Evolutionary conservation across 2,113 vertebrate species (phyloP), one percentile per base, ranked within the genome.

Genomic region (Macrotus californicus): DNA sequence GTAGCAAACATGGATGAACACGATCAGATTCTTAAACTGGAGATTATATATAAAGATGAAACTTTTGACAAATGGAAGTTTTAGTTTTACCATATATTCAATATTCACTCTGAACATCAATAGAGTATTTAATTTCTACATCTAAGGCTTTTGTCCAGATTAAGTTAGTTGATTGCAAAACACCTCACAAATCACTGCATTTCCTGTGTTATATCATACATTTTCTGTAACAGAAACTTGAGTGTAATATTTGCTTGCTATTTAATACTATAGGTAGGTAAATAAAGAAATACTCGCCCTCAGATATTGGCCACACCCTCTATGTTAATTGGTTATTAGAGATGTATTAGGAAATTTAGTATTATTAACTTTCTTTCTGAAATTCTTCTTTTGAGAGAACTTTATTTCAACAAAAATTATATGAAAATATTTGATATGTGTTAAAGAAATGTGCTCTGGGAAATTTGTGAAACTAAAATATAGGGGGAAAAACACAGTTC

Each of bases 401-500:
- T 79, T 80, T 48, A 54, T 70, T 69, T 88, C 21, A 91, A 43
- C 4, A 52, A 75, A 86, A 66, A 66, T 43, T 31, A 4, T 36
- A 21, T 1, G 7, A 73, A 34, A 41, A 21, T 54, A 5, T 59
- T 75, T 41, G 22, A 70, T 79, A 2, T 13, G 0, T 10, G 56
- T 89, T 70, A 54, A 54, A 29, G 16, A 50, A 72, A 41, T 36
- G 0, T 21, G 24, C 7, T 70, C 16, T 7, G 52, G 22, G 2
- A 1, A 75, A 84, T 36, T 36, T 75, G 2, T 59, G 29, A 83
- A 29, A 80, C 6, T 61, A 79, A 36, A 52, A 69, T 26, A 67
- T 5, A 22, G 0, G 8, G 15, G 21, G 1, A 43, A 6, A n/a
- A 3, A 0, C 54, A n/a, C 14, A 85, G 13, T 54, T 81, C 11